These are phyloP conservation scores for Lapara coniferarum DNA, from an alignment of 2,888 invertebrate species.

Conservation along the genomic window DNA sequence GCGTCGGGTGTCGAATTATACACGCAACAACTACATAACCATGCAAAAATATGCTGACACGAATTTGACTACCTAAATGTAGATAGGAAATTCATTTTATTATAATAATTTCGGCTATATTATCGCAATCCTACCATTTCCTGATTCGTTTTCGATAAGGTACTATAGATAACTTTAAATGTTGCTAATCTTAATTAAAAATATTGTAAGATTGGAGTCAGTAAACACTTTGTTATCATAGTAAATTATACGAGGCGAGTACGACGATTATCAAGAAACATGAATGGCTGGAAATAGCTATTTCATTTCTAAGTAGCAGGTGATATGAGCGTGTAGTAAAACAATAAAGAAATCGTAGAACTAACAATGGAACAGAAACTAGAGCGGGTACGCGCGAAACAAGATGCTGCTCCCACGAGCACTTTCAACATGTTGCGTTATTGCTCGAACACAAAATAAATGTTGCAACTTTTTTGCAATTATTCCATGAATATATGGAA, in stretches of 20 bases:
- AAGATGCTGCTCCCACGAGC: slow-evolving; percentile 67
- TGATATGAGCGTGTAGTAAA: slow-evolving; percentile 29
- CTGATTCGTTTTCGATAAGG: too few relatives aligned
- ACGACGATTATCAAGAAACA: neutral
- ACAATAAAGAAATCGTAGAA: slow-evolving; percentile 45
- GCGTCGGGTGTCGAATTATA: slow-evolving; percentile 56
- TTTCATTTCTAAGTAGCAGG: neutral
- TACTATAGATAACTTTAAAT: too few relatives aligned
- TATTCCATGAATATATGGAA: neutral
- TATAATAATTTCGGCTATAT: neutral
- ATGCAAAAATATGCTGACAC: slow-evolving; percentile 24
- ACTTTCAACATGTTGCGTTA: slow-evolving; percentile 60
- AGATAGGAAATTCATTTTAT: neutral
- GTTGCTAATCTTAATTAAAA: too few relatives aligned
- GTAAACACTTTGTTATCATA: too few relatives aligned
- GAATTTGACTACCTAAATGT: neutral
- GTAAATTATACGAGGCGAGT: too few relatives aligned
- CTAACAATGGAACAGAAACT: slow-evolving; percentile 62
- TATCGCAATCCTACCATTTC: neutral
- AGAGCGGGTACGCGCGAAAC: slow-evolving; percentile 55
- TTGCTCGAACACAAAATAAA: slow-evolving; percentile 49
- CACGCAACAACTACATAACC: slow-evolving; percentile 35
- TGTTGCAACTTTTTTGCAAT: slow-evolving; percentile 42
- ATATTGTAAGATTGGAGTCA: too few relatives aligned
- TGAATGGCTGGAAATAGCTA: neutral